Conservation (phyloP, 2,113 vertebrate genomes). For the Tragulus kanchil region DNA sequence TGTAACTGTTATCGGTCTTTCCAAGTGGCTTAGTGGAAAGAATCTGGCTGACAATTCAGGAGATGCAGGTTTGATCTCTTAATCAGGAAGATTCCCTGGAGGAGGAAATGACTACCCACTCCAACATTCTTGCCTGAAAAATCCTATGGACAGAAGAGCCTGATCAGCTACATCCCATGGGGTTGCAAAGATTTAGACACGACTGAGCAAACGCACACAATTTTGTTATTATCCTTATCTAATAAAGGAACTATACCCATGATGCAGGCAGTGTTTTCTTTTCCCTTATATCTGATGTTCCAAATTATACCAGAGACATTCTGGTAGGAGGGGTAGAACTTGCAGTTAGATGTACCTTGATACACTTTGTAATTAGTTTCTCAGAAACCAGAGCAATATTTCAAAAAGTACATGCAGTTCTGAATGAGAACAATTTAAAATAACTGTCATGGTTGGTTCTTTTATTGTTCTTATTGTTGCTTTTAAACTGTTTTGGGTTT, state of each 20-base stretch:
- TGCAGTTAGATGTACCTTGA: neutral
- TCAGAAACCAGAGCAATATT: conserved; percentile 39
- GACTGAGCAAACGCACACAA: neutral
- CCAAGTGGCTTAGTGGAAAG: neutral
- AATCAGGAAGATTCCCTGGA: neutral
- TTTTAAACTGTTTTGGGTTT: no score
- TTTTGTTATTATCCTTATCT: neutral
- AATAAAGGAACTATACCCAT: neutral
- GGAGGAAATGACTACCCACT: neutral
- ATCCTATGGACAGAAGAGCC: neutral
- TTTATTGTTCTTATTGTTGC: conserved; percentile 63
- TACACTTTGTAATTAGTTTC: conserved; percentile 37
- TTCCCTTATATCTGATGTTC: neutral
- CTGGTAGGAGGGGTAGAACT: neutral
- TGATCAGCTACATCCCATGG: neutral
- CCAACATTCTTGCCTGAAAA: neutral
- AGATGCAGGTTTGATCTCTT: neutral
- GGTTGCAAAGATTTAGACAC: neutral
- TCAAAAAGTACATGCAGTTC: conserved; percentile 54
- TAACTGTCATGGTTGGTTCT: conserved; percentile 2
- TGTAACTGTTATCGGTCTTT: neutral
- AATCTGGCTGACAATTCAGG: neutral
- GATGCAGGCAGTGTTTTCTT: neutral
- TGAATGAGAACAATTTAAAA: conserved; percentile 61
- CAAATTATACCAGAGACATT: conserved; percentile 31